Evolutionary conservation across 2,888 invertebrate species (phyloP).

Genomic region (Sinohyriopsis cumingii): DNA sequence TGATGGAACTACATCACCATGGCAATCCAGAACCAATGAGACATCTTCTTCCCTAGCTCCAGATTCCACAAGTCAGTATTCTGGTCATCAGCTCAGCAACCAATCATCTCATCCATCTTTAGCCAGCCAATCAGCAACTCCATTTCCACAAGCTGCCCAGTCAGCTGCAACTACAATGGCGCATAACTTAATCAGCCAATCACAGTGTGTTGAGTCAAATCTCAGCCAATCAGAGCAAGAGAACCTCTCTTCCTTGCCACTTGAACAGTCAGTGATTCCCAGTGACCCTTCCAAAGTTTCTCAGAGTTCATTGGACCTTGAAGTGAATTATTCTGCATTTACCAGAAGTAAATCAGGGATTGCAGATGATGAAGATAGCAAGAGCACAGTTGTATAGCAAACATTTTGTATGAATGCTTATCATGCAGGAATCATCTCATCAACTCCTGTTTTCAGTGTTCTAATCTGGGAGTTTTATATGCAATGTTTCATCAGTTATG

Average conservation of each 20-base stretch:
- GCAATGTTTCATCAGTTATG: too few species aligned
- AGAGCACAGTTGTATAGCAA: conserved; percentile 23
- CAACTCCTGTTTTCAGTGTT: too few species aligned
- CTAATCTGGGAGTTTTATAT: too few species aligned
- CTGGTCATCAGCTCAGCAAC: conserved; percentile 2
- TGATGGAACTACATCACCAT: conserved; percentile 28
- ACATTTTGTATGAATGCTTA: too few species aligned
- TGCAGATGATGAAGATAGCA: conserved; percentile 24
- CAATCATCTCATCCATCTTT: conserved; percentile 13
- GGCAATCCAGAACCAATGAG: conserved; percentile 36
- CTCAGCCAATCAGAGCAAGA: conserved; percentile 7
- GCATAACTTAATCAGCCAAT: conserved; percentile 5
- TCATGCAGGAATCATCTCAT: too few species aligned
- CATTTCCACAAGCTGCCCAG: conserved; percentile 34
- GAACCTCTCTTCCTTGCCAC: too few species aligned
- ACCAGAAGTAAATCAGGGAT: conserved; percentile 24
- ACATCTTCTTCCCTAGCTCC: conserved; percentile 26
- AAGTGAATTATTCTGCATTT: too few species aligned
- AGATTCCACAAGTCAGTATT: conserved; percentile 15
- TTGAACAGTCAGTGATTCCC: too few species aligned
- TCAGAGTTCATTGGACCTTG: too few species aligned
- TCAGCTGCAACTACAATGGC: conserved; percentile 27
- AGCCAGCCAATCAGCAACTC: conserved; percentile 26
- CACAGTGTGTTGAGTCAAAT: conserved; percentile 10
- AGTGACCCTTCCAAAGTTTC: too few species aligned